These are phyloP conservation scores for Chymomyza costata DNA, from an alignment of 1,140 invertebrate species.

Conservation along the genomic window DNA sequence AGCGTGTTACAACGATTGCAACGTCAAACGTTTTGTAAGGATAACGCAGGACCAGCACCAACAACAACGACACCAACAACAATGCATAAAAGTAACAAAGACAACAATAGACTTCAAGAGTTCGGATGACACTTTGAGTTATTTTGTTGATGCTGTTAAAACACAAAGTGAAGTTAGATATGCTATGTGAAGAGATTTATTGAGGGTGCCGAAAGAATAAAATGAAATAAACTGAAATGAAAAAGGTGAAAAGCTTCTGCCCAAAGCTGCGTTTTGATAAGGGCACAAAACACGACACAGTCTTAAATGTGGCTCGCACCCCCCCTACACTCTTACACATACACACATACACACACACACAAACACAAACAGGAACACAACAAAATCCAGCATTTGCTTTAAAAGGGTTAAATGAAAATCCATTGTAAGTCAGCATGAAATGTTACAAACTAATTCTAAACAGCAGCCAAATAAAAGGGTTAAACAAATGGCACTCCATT, in stretches of 20 bases:
- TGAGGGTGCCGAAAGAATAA: slow-evolving; percentile 20
- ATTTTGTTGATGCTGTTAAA: slow-evolving; percentile 67
- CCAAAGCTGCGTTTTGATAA: slow-evolving; percentile 48
- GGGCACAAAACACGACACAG: no score
- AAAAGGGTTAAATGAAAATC: no score
- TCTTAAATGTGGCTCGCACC: slow-evolving; percentile 32
- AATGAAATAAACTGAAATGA: not conserved
- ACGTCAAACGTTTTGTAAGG: slow-evolving; percentile 57
- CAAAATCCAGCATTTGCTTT: no score
- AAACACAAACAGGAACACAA: slow-evolving; percentile 6
- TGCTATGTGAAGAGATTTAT: slow-evolving; percentile 67
- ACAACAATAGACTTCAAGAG: slow-evolving; percentile 63
- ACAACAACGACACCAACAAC: slow-evolving; percentile 9
- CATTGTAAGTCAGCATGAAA: no score
- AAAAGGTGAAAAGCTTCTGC: slow-evolving; percentile 35
- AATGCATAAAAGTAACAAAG: slow-evolving; percentile 51
- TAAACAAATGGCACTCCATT: no score
- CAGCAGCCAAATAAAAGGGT: no score
- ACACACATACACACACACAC: slow-evolving; percentile 22
- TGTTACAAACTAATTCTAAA: no score
- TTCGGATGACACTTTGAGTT: slow-evolving; percentile 69
- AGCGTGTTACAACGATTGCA: no score
- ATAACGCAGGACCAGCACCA: slow-evolving; percentile 37
- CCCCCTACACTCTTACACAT: slow-evolving; percentile 45
- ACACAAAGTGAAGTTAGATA: slow-evolving; percentile 42